These are phyloP conservation scores for Gymnoscopelus braueri DNA, from an alignment of 2,797 vertebrate species.

Conservation along the genomic window DNA sequence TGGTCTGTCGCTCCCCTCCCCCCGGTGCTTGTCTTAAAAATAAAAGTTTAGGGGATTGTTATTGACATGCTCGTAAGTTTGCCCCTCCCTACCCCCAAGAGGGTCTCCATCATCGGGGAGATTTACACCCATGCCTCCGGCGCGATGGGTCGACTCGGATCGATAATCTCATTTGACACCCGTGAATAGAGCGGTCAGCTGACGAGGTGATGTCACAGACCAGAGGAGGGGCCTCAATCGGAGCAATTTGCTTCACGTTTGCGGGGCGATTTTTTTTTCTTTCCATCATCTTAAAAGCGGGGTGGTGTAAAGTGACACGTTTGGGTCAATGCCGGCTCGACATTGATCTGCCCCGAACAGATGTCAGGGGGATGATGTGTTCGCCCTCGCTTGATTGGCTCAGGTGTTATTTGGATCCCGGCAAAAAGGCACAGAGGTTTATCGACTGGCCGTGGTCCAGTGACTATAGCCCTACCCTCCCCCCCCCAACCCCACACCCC, in stretches of 20 bases:
- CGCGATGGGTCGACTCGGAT: slow-evolving; percentile 41
- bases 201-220: slow-evolving; percentile 62
- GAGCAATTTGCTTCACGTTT: slow-evolving; percentile 18
- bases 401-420: slow-evolving; percentile 65
- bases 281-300: slow-evolving; percentile 31
- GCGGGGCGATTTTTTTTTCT: slow-evolving; percentile 4
- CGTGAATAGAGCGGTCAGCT: slow-evolving; percentile 56
- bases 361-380: slow-evolving; percentile 55
- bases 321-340: slow-evolving; percentile 39
- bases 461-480: slow-evolving; percentile 24
- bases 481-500: too few relatives aligned
- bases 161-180: slow-evolving; percentile 56
- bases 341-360: slow-evolving; percentile 52
- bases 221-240: slow-evolving; percentile 53
- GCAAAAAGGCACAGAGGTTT: slow-evolving; percentile 61
- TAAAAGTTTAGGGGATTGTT: not conserved
- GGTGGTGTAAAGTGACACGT: slow-evolving; percentile 26
- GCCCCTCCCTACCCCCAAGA: not conserved
- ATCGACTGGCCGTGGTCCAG: slow-evolving; percentile 71
- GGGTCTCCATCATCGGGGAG: not conserved
- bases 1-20: not conserved
- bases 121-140: slow-evolving; percentile 23
- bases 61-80: slow-evolving; percentile 40
- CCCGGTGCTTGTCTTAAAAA: too few relatives aligned
- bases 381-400: slow-evolving; percentile 57